Percentiles rank a stretch among this genome's conserved stretches.
These are phyloP conservation scores for Clarias macrocephalus DNA, from an alignment of 2,113 vertebrate genomes.

Conservation along the genomic window DNA sequence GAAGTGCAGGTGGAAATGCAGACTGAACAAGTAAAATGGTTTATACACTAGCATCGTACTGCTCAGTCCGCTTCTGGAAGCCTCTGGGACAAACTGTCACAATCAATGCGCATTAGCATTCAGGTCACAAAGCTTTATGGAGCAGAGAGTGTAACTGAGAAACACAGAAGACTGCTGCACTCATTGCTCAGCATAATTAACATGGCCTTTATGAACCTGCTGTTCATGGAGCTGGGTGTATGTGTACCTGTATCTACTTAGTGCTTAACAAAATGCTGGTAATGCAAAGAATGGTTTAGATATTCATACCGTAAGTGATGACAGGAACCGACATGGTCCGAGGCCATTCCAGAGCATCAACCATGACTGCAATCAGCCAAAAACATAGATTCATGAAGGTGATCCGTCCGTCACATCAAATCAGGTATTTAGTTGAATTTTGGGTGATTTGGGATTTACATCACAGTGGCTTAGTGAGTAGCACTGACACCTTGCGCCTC, in stretches of 20 bases:
- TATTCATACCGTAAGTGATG: not conserved
- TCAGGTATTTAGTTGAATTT: too few relatives aligned
- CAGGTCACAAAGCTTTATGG: constrained; percentile 62
- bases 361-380: not conserved
- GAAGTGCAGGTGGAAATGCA: not conserved
- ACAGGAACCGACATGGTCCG: not conserved
- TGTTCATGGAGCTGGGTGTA: not conserved
- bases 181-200: not conserved
- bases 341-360: not conserved
- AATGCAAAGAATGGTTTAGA: not conserved
- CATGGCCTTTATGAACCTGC: not conserved
- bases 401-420: too few relatives aligned
- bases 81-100: constrained; percentile 60
- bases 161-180: not conserved
- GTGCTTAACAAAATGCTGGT: not conserved
- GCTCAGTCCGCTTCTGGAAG: constrained; percentile 42
- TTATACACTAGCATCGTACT: constrained; percentile 54
- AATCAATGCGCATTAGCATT: constrained; percentile 67
- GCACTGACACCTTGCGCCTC: too few relatives aligned
- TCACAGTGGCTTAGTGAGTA: too few relatives aligned
- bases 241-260: not conserved
- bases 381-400: too few relatives aligned
- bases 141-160: not conserved
- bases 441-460: too few relatives aligned
- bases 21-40: constrained; percentile 58